phyloP scores from a whole-genome alignment of 1,140 invertebrate genomes.

The Magallana ariakensis region DNA sequence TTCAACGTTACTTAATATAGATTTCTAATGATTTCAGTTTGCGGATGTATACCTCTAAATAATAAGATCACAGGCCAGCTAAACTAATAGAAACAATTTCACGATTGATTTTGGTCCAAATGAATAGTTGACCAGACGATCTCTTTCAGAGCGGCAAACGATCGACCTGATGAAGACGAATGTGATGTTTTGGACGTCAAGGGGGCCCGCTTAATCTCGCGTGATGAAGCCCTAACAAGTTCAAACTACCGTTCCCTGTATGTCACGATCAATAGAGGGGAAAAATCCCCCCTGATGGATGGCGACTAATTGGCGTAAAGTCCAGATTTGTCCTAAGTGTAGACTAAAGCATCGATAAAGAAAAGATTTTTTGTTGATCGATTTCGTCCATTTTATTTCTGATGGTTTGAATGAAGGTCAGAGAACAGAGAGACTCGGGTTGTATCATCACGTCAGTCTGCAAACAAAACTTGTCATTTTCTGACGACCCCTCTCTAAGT shows the following conservation, averaged over 20 bases:
- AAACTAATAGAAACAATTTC: constrained; percentile 33
- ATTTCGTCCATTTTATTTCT: constrained; percentile 1
- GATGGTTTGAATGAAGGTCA: neutral
- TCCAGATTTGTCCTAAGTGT: constrained; percentile 25
- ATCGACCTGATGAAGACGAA: constrained; percentile 30
- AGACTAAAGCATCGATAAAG: neutral
- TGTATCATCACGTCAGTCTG: too few relatives aligned
- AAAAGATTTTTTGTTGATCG: constrained; percentile 18
- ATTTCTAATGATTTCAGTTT: too few relatives aligned
- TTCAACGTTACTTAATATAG: too few relatives aligned
- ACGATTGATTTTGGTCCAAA: constrained; percentile 31
- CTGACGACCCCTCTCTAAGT: too few relatives aligned
- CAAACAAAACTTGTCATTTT: too few relatives aligned
- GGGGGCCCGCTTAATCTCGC: constrained; percentile 7
- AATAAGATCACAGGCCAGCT: neutral
- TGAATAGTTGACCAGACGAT: constrained; percentile 33
- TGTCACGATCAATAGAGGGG: neutral
- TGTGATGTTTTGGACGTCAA: constrained; percentile 21
- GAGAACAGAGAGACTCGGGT: too few relatives aligned
- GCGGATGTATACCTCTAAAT: neutral
- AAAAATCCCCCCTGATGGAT: constrained; percentile 6
- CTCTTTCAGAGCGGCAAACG: constrained; percentile 15
- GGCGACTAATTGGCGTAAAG: constrained; percentile 12
- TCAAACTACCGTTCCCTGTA: neutral
- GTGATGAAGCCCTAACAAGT: constrained; percentile 35